Base-by-base conservation (phyloP, 2,888 invertebrate genomes). In the Ceramica pisi region DNA sequence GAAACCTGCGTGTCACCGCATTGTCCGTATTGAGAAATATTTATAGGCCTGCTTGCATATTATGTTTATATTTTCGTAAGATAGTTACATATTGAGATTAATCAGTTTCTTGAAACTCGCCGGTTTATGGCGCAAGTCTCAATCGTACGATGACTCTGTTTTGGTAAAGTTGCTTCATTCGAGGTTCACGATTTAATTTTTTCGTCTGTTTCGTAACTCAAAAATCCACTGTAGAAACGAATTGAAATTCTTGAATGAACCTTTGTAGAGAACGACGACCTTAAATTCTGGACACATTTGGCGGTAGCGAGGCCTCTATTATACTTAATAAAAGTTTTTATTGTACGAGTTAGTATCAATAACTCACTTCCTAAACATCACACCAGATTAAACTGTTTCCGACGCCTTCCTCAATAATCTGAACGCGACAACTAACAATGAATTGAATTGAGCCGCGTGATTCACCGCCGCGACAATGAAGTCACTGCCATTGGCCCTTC, bases 51-150 rank as follows among this genome's bases (percentile, higher is more conserved):
- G 57, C 55, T 71, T 53, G 50, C 63, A 71, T 69, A 74, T 60
- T 69, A 74, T 60, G 63, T 50, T 60, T 67, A 61, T 80, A 60
- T 78, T 84, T 78, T 84, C 75, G 85, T 60, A 82, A 81, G 62
- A 66, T 53, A 21, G 59, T 80, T 73, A 66, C 67, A 65, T 71
- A 67, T 44, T 41, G 53, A 57, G 63, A 73, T 81, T 66, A 79
- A 80, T 79, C 38, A 71, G 48, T n/a, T 55, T 64, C 66, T 78
- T 68, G 26, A 56, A 35, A 72, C 64, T 64, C 56, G 66, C 70
- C 65, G 70, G 62, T 59, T 67, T 41, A 59, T 82, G 75, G 44
- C 72, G 75, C 50, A 82, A 82, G 65, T 60, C 14, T n/a, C 44
- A 76, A 72, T 81, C 72, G 72, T 62, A 67, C 59, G 72, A 75